Percentiles rank a stretch among this genome's conserved stretches.
These are phyloP conservation scores for Aphidius colemani DNA, from an alignment of 2,888 invertebrate species.

Conservation along the genomic window DNA sequence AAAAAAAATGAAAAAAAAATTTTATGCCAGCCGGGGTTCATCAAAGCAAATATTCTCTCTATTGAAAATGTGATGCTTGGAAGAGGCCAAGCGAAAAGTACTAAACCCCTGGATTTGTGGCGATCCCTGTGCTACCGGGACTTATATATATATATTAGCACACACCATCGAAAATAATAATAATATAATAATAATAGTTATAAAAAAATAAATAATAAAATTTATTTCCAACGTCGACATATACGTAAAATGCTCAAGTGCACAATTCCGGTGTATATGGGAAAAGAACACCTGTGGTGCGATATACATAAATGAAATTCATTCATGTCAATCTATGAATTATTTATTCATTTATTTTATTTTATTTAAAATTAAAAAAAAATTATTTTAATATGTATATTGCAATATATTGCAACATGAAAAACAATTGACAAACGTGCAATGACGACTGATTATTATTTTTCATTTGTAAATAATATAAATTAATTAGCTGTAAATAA, in stretches of 20 bases:
- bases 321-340: slow-evolving; percentile 4
- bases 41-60: slow-evolving; percentile 6
- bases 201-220: too few relatives aligned
- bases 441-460: slow-evolving; percentile 26
- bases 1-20: slow-evolving; percentile 24
- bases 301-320: background rate
- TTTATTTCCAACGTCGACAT: slow-evolving; percentile 16
- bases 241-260: slow-evolving; percentile 31
- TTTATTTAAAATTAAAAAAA: background rate
- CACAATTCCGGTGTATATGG: slow-evolving; percentile 35
- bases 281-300: slow-evolving; percentile 37
- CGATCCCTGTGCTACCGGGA: slow-evolving; percentile 9
- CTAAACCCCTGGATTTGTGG: slow-evolving; percentile 21
- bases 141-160: slow-evolving; percentile 13
- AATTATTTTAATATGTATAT: slow-evolving; percentile 6
- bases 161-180: slow-evolving; percentile 8
- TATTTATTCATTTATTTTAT: background rate
- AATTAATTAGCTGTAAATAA: slow-evolving; percentile 23
- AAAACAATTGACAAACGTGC: slow-evolving; percentile 17
- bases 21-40: slow-evolving; percentile 1
- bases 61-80: slow-evolving; percentile 5
- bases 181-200: background rate
- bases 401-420: background rate
- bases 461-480: slow-evolving; percentile 21
- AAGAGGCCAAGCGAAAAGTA: slow-evolving; percentile 23